Evolutionary conservation across 2,888 invertebrate genomes (phyloP), one percentile per base, ranked within the genome.

Genomic region (Chouioia cunea): DNA sequence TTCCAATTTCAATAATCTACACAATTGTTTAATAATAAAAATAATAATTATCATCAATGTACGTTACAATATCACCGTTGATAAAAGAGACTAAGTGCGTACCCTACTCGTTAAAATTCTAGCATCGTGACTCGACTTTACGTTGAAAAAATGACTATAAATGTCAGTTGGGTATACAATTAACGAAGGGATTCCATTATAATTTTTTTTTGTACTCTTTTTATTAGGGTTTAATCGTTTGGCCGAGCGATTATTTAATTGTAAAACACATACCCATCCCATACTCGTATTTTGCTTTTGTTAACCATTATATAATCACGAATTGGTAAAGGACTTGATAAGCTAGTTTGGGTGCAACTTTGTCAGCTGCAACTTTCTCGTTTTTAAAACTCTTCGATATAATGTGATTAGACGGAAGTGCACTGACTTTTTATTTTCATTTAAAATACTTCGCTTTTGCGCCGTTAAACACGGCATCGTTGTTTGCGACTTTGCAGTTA

Each of bases 131-230:
- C 66, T 73, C 69, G 54, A 63, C 59, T 15, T 43, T 44, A 36
- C 46, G 16, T 50, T 54, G 46, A 73, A 70, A 64, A 47, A 73
- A 69, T 64, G 66, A 69, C 65, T 72, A 68, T 54, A 65, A 65
- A 44, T 47, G 65, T 69, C 68, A 72, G 68, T 62, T n/a, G 65
- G 65, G 57, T 69, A 69, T 62, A 69, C 56, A 69, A 65, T 76
- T 63, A 59, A 66, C 58, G 52, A 58, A 56, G n/a, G 74, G 74
- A 73, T 74, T 78, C 76, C 75, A 67, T 74, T 69, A 58, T 76
- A 70, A 63, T 76, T 77, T 76, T 76, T 77, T 80, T 84, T 84
- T 84, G 84, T 84, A 84, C 84, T 84, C 79, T 82, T 83, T 83
- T 82, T 81, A 83, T 83, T 83, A 81, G 79, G 81, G 79, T 82